phyloP scores from a whole-genome alignment of 2,888 invertebrate species.

The Pterostichus madidus region DNA sequence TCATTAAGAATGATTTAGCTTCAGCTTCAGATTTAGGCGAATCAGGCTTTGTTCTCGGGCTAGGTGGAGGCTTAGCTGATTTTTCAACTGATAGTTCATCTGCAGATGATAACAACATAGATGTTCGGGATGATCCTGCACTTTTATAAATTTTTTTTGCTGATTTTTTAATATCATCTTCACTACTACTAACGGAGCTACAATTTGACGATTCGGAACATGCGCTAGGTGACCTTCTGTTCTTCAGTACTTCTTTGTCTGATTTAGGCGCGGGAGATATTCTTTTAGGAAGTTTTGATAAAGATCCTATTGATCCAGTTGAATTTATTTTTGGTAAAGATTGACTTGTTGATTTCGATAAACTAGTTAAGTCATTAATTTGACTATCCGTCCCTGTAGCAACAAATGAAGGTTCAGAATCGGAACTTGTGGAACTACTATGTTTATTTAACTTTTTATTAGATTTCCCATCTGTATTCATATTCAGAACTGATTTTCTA shows the following conservation, averaged over 20 bases:
- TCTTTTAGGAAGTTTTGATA: conserved; percentile 73
- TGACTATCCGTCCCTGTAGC: conserved; percentile 46
- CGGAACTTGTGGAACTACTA: conserved; percentile 77
- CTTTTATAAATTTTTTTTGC: conserved; percentile 74
- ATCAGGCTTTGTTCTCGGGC: conserved; percentile 76
- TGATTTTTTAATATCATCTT: conserved; percentile 73
- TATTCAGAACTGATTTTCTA: conserved; percentile 86
- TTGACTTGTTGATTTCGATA: conserved; percentile 47
- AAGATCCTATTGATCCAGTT: conserved; percentile 41
- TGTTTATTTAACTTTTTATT: conserved; percentile 76
- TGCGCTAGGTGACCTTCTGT: conserved; percentile 75
- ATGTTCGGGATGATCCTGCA: conserved; percentile 79
- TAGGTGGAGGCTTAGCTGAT: conserved; percentile 79
- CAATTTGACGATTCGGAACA: conserved; percentile 73
- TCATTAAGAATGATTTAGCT: conserved; percentile 86
- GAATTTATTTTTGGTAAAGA: conserved; percentile 59
- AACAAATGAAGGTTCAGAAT: conserved; percentile 69
- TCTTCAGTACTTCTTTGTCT: conserved; percentile 38
- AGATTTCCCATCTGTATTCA: conserved; percentile 77
- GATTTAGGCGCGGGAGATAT: conserved; percentile 47
- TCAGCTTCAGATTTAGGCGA: conserved; percentile 80
- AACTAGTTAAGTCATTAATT: conserved; percentile 53
- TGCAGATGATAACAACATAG: conserved; percentile 77
- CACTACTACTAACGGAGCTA: conserved; percentile 73
- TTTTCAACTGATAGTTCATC: conserved; percentile 80